These are phyloP conservation scores for Heliconius eleuchia DNA, from an alignment of 1,140 invertebrate species.

Conservation along the genomic window DNA sequence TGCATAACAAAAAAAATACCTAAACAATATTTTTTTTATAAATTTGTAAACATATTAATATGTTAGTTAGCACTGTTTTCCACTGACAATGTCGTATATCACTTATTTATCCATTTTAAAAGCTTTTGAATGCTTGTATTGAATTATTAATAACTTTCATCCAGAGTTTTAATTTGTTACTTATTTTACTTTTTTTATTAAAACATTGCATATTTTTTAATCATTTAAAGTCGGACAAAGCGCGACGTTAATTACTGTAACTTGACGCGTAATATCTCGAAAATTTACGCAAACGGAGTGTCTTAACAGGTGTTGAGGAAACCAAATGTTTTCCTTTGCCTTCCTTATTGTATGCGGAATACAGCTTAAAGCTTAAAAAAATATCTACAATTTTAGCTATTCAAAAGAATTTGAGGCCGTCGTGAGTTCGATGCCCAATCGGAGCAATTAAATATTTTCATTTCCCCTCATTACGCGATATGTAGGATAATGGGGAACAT, in stretches of 20 bases:
- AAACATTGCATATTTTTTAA: background rate
- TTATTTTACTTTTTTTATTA: background rate
- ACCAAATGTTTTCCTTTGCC: too few species aligned
- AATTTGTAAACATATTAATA: background rate
- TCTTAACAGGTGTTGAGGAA: too few species aligned
- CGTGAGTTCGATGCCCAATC: background rate
- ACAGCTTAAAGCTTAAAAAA: background rate
- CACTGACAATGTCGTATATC: background rate
- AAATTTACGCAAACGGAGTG: too few species aligned
- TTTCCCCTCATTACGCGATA: too few species aligned
- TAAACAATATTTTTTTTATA: too few species aligned
- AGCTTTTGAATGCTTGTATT: constrained; percentile 8
- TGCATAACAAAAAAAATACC: too few species aligned
- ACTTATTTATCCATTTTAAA: constrained; percentile 14
- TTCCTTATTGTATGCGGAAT: too few species aligned
- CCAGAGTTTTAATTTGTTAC: background rate
- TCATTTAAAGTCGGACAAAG: background rate
- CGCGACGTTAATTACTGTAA: too few species aligned
- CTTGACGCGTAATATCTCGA: too few species aligned
- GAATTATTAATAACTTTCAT: constrained; percentile 14
- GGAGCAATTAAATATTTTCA: background rate
- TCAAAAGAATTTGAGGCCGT: background rate
- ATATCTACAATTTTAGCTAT: background rate
- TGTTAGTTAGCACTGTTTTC: background rate
- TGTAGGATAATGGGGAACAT: too few species aligned